phyloP scores from a whole-genome alignment of 2,113 vertebrate species.

The western clawed frog (Xenopus tropicalis) region DNA sequence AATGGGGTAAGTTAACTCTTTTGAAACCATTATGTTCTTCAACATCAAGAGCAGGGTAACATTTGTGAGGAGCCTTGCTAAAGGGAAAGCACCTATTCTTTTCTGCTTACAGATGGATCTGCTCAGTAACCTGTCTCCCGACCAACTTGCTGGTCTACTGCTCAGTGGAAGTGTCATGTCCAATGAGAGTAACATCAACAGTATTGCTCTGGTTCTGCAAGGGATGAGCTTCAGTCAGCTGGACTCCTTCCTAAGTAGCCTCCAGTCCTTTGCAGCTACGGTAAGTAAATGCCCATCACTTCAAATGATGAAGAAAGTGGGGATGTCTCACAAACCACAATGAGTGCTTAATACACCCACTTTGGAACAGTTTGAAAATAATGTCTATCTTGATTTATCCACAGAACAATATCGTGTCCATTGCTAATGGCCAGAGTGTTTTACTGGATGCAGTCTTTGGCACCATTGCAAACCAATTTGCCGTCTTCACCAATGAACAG shows the following conservation, averaged over 20 bases:
- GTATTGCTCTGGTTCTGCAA: constrained; percentile 18
- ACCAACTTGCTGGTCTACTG: constrained; percentile 31
- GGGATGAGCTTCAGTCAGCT: not conserved
- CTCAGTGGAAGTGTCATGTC: constrained; percentile 35
- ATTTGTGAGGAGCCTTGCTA: too few relatives aligned
- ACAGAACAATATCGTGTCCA: not conserved
- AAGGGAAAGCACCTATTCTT: not conserved
- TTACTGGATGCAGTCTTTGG: constrained; percentile 14
- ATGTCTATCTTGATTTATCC: too few relatives aligned
- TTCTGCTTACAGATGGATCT: constrained; percentile 35
- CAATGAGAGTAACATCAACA: not conserved
- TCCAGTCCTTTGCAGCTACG: constrained; percentile 20
- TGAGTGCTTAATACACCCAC: too few relatives aligned
- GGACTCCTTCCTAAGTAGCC: constrained; percentile 29
- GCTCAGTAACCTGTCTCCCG: constrained; percentile 21
- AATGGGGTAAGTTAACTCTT: constrained; percentile 33
- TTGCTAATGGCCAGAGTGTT: not conserved
- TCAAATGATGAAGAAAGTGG: too few relatives aligned
- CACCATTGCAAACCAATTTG: not conserved
- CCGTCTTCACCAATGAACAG: not conserved
- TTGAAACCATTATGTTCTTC: not conserved
- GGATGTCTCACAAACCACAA: too few relatives aligned
- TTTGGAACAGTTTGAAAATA: too few relatives aligned
- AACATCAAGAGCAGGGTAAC: too few relatives aligned
- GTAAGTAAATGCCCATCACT: constrained; percentile 11